Evolutionary conservation across 2,797 vertebrate species (phyloP).

Genomic region (Malurus splendens): DNA sequence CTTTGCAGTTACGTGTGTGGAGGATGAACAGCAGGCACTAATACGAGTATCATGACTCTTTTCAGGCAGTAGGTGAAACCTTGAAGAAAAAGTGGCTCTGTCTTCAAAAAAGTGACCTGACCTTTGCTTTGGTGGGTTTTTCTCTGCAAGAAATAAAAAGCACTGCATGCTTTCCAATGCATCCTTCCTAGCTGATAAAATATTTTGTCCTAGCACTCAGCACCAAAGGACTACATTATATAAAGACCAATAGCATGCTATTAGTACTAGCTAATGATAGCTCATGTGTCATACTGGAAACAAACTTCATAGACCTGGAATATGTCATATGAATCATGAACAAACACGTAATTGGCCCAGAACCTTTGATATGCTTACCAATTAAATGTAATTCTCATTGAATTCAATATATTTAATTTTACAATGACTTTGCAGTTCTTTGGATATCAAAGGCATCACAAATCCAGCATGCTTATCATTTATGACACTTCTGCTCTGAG

Average conservation of each 20-base stretch:
- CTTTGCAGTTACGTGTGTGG: constrained; percentile 31
- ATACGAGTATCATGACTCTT: constrained; percentile 77
- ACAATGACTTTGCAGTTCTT: constrained; percentile 55
- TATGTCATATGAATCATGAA: constrained; percentile 58
- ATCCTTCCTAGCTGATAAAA: constrained; percentile 69
- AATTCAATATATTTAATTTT: constrained; percentile 33
- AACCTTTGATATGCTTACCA: constrained; percentile 70
- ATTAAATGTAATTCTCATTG: constrained; percentile 44
- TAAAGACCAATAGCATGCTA: constrained; percentile 70
- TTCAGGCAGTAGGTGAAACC: constrained; percentile 85
- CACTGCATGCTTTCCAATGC: constrained; percentile 77
- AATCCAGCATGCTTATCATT: constrained; percentile 71
- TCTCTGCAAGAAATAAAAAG: constrained; percentile 75
- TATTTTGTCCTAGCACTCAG: constrained; percentile 70
- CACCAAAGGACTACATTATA: constrained; percentile 68
- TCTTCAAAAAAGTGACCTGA: constrained; percentile 85
- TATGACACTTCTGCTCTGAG: constrained; percentile 62
- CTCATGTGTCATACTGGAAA: constrained; percentile 51
- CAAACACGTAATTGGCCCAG: constrained; percentile 21
- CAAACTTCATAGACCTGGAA: constrained; percentile 56
- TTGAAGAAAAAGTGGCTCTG: constrained; percentile 85
- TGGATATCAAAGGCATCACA: constrained; percentile 54
- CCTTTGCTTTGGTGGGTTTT: constrained; percentile 83
- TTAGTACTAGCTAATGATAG: constrained; percentile 61
- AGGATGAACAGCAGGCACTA: constrained; percentile 65